phyloP scores from a whole-genome alignment of 1,140 invertebrate species.

The Archivesica marissinica region DNA sequence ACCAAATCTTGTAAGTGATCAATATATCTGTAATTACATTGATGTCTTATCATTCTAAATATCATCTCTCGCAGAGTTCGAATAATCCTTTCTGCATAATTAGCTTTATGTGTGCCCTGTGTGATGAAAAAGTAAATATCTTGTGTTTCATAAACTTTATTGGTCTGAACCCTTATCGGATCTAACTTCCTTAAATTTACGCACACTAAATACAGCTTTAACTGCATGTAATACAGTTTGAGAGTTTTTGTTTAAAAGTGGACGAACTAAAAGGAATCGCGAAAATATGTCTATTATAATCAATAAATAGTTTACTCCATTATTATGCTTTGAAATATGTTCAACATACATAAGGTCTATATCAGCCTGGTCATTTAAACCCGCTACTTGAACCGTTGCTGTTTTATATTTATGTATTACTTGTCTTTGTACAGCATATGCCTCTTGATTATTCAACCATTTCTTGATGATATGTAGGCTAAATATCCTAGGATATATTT shows the following conservation, averaged over 20 bases:
- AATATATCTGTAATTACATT: constrained; percentile 34
- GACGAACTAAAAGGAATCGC: constrained; percentile 18
- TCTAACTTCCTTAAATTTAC: constrained; percentile 42
- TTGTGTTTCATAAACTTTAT: constrained; percentile 40
- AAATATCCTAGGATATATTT: constrained; percentile 50
- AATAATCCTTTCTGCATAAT: constrained; percentile 49
- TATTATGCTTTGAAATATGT: constrained; percentile 53
- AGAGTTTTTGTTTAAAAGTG: constrained; percentile 39
- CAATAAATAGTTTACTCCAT: constrained; percentile 48
- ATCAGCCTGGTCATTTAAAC: constrained; percentile 55
- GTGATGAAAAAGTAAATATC: constrained; percentile 40
- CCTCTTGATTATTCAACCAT: constrained; percentile 58
- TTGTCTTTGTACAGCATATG: constrained; percentile 45
- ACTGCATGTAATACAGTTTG: constrained; percentile 38
- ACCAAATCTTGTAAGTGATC: constrained; percentile 40
- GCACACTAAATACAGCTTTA: constrained; percentile 22
- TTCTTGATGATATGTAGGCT: constrained; percentile 39
- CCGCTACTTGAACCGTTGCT: constrained; percentile 31
- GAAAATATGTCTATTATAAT: constrained; percentile 50
- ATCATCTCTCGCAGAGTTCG: constrained; percentile 42
- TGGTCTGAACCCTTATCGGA: constrained; percentile 48
- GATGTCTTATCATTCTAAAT: constrained; percentile 42
- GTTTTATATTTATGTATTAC: constrained; percentile 53
- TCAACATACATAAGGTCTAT: constrained; percentile 52
- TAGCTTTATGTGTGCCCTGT: constrained; percentile 17